These are phyloP conservation scores for Sminthopsis crassicaudata DNA, from an alignment of 2,113 vertebrate species.

Conservation along the genomic window DNA sequence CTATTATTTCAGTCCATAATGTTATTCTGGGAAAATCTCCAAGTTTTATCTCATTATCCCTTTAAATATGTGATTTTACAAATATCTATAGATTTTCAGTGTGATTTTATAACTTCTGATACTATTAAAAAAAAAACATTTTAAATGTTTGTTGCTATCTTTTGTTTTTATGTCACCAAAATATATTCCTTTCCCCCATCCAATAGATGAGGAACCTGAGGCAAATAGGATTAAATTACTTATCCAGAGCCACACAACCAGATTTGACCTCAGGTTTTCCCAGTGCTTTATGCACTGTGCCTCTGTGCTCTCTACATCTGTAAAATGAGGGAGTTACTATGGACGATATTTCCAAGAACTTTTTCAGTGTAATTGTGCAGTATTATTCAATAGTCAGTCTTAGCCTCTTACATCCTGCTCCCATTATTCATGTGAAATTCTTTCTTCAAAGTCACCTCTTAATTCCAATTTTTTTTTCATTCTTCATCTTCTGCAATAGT, in stretches of 20 bases:
- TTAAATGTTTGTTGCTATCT: neutral
- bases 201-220: too few relatives aligned
- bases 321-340: neutral
- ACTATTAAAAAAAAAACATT: too few relatives aligned
- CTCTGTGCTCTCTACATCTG: neutral
- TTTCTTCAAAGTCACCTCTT: neutral
- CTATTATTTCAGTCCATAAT: neutral
- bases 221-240: too few relatives aligned
- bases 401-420: neutral
- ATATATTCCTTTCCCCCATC: neutral
- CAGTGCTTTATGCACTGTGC: too few relatives aligned
- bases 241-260: too few relatives aligned
- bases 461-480: neutral
- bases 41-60: neutral
- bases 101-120: neutral
- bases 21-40: neutral
- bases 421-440: neutral
- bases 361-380: neutral
- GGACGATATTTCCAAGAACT: neutral
- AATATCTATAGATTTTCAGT: neutral
- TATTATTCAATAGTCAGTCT: neutral
- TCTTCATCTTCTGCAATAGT: neutral
- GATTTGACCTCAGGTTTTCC: too few relatives aligned
- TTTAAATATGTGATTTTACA: neutral
- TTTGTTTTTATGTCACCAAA: neutral